A percentile compares a stretch with the other conserved stretches of the same genome.
phyloP scores from a whole-genome alignment of 2,113 vertebrate species.

The Cebidichthys violaceus region DNA sequence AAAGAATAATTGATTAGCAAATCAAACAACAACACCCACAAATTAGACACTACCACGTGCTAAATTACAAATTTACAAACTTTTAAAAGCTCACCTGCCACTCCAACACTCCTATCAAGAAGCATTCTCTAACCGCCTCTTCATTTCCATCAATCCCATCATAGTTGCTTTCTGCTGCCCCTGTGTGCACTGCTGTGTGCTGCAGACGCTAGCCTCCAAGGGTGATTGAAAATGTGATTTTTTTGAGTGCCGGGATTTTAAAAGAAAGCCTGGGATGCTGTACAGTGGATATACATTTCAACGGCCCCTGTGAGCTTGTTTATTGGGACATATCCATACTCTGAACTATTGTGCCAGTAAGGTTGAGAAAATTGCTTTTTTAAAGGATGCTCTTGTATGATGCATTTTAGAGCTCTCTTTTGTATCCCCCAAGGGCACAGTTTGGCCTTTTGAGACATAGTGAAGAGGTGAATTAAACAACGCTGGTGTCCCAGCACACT shows the following conservation, averaged over 20 bases:
- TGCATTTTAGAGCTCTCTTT: conserved; percentile 41
- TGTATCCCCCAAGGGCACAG: conserved; percentile 1
- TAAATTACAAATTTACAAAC: neutral
- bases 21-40: too few species aligned
- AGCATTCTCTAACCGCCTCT: neutral
- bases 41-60: neutral
- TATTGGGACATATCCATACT: conserved; percentile 35
- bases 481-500: conserved; percentile 16
- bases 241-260: conserved; percentile 29
- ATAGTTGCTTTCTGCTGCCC: neutral
- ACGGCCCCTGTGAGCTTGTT: neutral
- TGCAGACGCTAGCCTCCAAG: neutral
- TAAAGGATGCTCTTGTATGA: conserved; percentile 45
- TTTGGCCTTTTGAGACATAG: conserved; percentile 35
- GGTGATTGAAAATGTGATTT: conserved; percentile 53
- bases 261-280: conserved; percentile 43
- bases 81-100: conserved; percentile 8
- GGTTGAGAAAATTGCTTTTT: conserved; percentile 51
- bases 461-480: conserved; percentile 51
- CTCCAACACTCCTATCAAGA: neutral
- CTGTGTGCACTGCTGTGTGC: neutral
- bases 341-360: conserved; percentile 26
- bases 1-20: too few species aligned
- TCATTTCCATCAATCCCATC: conserved; percentile 3
- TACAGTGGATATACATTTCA: conserved; percentile 39